Conservation (phyloP, 2,797 vertebrate species). For the Nothura maculosa region DNA sequence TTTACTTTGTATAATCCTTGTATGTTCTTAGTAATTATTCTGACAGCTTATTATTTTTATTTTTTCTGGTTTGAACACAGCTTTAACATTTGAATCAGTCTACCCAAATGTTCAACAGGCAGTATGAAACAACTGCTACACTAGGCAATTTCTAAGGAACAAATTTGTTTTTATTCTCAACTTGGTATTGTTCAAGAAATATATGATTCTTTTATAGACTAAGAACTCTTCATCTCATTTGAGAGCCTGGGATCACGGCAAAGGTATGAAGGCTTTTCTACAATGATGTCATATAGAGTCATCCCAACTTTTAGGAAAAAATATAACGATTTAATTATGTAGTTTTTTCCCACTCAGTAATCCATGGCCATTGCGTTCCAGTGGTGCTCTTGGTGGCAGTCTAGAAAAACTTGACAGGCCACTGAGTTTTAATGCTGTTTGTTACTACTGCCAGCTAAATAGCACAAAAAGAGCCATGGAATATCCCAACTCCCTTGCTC, state of each 20-base stretch:
- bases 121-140: slow-evolving; percentile 83
- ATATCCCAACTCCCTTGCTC: neutral
- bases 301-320: slow-evolving; percentile 38
- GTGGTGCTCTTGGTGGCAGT: neutral
- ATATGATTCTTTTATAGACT: slow-evolving; percentile 56
- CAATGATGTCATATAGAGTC: neutral
- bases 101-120: slow-evolving; percentile 86
- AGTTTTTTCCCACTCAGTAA: neutral
- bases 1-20: slow-evolving; percentile 95
- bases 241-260: slow-evolving; percentile 5
- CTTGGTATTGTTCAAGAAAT: slow-evolving; percentile 75
- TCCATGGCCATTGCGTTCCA: neutral
- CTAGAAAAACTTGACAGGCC: neutral
- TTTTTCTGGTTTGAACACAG: slow-evolving; percentile 91
- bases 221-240: slow-evolving; percentile 58
- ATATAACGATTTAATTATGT: slow-evolving; percentile 9
- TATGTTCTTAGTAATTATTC: slow-evolving; percentile 91
- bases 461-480: neutral
- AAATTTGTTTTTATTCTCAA: slow-evolving; percentile 81
- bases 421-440: neutral
- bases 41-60: slow-evolving; percentile 92
- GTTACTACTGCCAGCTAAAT: neutral
- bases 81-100: slow-evolving; percentile 85
- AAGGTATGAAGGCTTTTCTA: slow-evolving; percentile 13
- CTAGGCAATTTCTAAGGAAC: slow-evolving; percentile 79